phyloP scores from a whole-genome alignment of 2,113 vertebrate genomes.

The Epinephelus lanceolatus region DNA sequence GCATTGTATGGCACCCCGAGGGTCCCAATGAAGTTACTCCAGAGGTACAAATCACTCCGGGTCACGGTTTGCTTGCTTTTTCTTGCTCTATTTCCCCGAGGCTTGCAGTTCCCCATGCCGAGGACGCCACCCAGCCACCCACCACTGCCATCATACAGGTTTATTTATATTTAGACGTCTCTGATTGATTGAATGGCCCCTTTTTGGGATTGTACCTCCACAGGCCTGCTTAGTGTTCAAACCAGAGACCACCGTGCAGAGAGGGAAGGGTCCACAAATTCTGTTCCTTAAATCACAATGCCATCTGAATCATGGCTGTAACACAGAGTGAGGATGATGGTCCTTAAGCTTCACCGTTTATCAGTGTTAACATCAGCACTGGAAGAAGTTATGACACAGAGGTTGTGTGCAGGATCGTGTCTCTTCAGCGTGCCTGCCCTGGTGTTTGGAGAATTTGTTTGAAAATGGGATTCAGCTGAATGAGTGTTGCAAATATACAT shows the following conservation, averaged over 20 bases:
- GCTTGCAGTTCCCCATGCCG: constrained; percentile 28
- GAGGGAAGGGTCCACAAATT: constrained; percentile 39
- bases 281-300: constrained; percentile 40
- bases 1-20: constrained; percentile 76
- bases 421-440: not conserved
- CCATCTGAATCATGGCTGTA: constrained; percentile 14
- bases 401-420: not conserved
- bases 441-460: not conserved
- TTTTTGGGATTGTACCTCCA: constrained; percentile 66
- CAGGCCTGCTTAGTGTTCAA: constrained; percentile 76
- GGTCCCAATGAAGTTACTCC: constrained; percentile 76
- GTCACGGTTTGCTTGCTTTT: constrained; percentile 80
- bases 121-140: constrained; percentile 58
- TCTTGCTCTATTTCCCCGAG: constrained; percentile 66
- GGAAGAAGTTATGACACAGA: constrained; percentile 14
- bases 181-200: constrained; percentile 75
- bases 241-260: constrained; percentile 70
- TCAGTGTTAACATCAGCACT: constrained; percentile 26
- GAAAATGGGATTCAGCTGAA: not conserved
- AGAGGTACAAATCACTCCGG: constrained; percentile 78
- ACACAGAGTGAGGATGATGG: constrained; percentile 19
- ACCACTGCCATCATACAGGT: constrained; percentile 63
- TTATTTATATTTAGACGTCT: constrained; percentile 79
- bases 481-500: not conserved
- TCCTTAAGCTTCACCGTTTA: constrained; percentile 18